Evolutionary conservation across 2,888 invertebrate genomes (phyloP).

Genomic region (Stenoptilia bipunctidactyla): DNA sequence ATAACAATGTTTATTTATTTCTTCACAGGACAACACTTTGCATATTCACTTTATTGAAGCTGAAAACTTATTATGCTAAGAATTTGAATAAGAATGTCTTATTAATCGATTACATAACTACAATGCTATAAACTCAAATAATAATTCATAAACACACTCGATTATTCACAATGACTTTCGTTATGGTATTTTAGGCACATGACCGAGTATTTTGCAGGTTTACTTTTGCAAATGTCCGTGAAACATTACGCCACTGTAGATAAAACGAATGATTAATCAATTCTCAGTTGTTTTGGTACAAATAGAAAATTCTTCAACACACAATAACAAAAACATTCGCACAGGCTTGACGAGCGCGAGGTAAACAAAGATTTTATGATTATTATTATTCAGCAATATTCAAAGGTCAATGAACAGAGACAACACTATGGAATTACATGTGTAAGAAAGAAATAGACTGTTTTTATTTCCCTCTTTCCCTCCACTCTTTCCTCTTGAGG

Average conservation of each 20-base stretch:
- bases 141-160: slow-evolving; percentile 40
- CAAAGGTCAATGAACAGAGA: slow-evolving; percentile 58
- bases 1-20: slow-evolving; percentile 42
- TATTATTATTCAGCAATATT: slow-evolving; percentile 57
- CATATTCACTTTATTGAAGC: no score
- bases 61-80: slow-evolving; percentile 13
- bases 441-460: slow-evolving; percentile 26
- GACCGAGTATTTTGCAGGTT: background rate
- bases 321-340: slow-evolving; percentile 67
- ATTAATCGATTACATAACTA: slow-evolving; percentile 55
- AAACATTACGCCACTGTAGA: no score
- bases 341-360: slow-evolving; percentile 30
- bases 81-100: slow-evolving; percentile 25
- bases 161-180: slow-evolving; percentile 63
- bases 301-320: slow-evolving; percentile 32
- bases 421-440: slow-evolving; percentile 13
- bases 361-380: slow-evolving; percentile 61
- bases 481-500: slow-evolving; percentile 14
- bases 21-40: slow-evolving; percentile 14
- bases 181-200: slow-evolving; percentile 28
- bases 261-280: slow-evolving; percentile 7
- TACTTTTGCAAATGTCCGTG: background rate
- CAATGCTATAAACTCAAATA: slow-evolving; percentile 39
- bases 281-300: slow-evolving; percentile 13
- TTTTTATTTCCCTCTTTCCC: slow-evolving; percentile 2